These are phyloP conservation scores for Malurus cyaneus DNA, from an alignment of 2,113 vertebrate species.

Conservation along the genomic window DNA sequence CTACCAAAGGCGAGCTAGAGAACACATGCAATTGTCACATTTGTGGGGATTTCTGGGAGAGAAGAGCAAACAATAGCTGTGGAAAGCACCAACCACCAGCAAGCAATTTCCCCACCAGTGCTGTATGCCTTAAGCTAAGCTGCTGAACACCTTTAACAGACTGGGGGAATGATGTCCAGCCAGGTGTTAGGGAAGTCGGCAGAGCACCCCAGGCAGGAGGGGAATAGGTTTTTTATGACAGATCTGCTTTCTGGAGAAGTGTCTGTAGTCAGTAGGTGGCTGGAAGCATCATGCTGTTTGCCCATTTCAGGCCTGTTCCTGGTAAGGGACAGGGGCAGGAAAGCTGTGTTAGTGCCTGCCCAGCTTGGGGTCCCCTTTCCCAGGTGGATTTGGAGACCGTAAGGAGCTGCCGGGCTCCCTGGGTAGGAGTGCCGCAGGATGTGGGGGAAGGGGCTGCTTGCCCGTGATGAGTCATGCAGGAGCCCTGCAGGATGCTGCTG, in stretches of 20 bases:
- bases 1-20: neutral
- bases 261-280: neutral
- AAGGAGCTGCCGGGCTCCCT: neutral
- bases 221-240: neutral
- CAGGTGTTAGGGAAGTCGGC: neutral
- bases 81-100: neutral
- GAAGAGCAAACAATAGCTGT: neutral
- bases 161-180: neutral
- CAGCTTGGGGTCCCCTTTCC: neutral
- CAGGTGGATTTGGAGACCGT: neutral
- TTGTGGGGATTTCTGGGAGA: neutral
- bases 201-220: neutral
- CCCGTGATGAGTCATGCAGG: conserved; percentile 40
- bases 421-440: neutral
- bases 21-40: neutral
- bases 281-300: neutral
- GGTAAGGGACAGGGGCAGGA: neutral
- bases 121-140: neutral
- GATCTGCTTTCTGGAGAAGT: neutral
- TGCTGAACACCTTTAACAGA: neutral
- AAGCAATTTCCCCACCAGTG: neutral
- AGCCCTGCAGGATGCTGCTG: conserved; percentile 44
- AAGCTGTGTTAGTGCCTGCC: neutral
- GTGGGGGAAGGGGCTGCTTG: conserved; percentile 9
- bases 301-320: neutral